Conservation (phyloP, 2,888 invertebrate genomes). For the Lasiommata megera region DNA sequence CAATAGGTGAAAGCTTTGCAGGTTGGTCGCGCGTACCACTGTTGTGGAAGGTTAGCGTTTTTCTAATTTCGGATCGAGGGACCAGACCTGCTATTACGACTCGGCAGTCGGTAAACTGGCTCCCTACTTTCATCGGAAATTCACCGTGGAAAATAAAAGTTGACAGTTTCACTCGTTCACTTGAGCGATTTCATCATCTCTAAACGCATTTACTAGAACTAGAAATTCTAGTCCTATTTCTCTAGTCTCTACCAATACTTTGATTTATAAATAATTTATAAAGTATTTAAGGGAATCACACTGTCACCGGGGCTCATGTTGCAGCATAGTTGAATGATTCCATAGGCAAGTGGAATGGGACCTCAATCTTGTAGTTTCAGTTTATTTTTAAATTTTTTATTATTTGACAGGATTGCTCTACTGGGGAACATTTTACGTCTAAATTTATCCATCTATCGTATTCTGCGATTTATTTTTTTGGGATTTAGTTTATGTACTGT, state of each 20-base stretch:
- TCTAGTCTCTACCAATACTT: neutral
- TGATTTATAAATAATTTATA: too few species aligned
- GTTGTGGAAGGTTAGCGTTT: slow-evolving; percentile 73
- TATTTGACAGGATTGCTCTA: too few species aligned
- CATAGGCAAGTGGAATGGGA: too few species aligned
- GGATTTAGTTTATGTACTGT: too few species aligned
- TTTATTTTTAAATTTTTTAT: too few species aligned
- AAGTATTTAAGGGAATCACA: too few species aligned
- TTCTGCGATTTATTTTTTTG: too few species aligned
- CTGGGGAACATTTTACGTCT: too few species aligned
- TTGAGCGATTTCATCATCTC: slow-evolving; percentile 24
- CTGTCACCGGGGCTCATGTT: too few species aligned
- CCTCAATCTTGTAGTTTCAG: too few species aligned
- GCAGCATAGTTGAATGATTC: too few species aligned
- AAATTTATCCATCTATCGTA: too few species aligned
- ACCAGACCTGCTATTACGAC: slow-evolving; percentile 58
- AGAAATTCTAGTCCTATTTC: neutral
- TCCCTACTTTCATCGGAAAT: slow-evolving; percentile 70
- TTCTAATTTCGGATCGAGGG: slow-evolving; percentile 71
- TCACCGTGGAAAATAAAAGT: slow-evolving; percentile 58
- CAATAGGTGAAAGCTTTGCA: slow-evolving; percentile 67
- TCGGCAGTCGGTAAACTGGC: slow-evolving; percentile 42
- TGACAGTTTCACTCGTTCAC: slow-evolving; percentile 48
- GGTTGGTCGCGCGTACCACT: slow-evolving; percentile 59
- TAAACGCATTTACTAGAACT: neutral